A percentile compares a stretch with the other conserved stretches of the same genome.
Evolutionary conservation across 2,888 invertebrate genomes (phyloP).

Genomic region (Protodeltote pygarga): DNA sequence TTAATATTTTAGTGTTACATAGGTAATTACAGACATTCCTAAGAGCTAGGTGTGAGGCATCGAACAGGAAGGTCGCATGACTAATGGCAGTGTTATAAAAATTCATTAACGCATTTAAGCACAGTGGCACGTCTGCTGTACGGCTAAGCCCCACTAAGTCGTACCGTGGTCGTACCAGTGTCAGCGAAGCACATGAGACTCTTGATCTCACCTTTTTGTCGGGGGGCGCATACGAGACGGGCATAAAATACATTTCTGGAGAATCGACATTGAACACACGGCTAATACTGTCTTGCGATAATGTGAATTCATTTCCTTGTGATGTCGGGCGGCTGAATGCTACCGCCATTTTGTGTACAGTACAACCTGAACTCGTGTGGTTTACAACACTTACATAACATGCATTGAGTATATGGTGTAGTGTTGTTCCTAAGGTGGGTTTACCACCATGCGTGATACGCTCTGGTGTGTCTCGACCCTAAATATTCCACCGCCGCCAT

Average conservation of each 20-base stretch:
- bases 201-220: not conserved
- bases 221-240: not conserved
- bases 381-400: too few species aligned
- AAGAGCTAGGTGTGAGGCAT: not conserved
- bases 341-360: too few species aligned
- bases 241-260: too few species aligned
- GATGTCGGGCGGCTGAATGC: too few species aligned
- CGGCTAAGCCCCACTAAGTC: slow-evolving; percentile 55
- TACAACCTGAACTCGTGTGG: too few species aligned
- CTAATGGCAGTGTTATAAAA: slow-evolving; percentile 12
- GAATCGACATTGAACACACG: too few species aligned
- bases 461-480: slow-evolving; percentile 6
- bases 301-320: too few species aligned
- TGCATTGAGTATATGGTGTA: too few species aligned
- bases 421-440: too few species aligned
- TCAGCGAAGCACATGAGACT: not conserved
- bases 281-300: too few species aligned
- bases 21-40: not conserved
- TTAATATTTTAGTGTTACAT: not conserved
- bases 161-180: not conserved
- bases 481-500: too few species aligned
- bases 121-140: slow-evolving; percentile 26
- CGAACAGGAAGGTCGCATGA: slow-evolving; percentile 20
- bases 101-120: slow-evolving; percentile 22
- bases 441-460: too few species aligned